Conservation (phyloP, 2,797 vertebrate species). For the Coracias cyanogaster region DNA sequence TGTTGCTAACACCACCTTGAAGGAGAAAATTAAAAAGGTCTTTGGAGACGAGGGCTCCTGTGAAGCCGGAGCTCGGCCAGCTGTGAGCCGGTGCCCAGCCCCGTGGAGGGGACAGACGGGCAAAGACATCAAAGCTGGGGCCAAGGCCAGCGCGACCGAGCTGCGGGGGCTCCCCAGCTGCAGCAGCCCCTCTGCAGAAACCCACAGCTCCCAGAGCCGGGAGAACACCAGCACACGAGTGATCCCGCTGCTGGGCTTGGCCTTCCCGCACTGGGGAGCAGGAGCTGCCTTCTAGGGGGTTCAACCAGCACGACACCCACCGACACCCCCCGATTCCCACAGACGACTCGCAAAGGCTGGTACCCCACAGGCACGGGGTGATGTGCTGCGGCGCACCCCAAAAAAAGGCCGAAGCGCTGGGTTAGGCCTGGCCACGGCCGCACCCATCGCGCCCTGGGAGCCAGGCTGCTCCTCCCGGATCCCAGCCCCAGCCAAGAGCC, state of each 20-base stretch:
- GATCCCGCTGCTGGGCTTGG: not conserved
- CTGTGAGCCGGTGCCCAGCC: not conserved
- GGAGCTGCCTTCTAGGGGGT: not conserved
- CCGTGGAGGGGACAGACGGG: not conserved
- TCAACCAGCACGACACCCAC: not conserved
- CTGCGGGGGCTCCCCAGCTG: not conserved
- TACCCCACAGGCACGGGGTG: not conserved
- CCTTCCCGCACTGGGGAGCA: not conserved
- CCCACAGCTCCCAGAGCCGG: not conserved
- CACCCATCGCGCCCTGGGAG: not conserved
- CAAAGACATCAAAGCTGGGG: not conserved
- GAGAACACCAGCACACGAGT: not conserved
- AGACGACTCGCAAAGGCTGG: not conserved
- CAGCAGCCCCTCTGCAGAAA: not conserved
- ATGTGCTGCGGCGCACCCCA: rapidly evolving
- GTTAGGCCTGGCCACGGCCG: not conserved
- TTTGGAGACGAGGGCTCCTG: conserved; percentile 30
- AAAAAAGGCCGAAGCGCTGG: not conserved
- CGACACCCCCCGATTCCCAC: not conserved
- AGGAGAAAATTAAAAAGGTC: conserved; percentile 59
- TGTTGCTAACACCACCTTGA: conserved; percentile 56
- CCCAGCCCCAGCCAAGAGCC: not conserved
- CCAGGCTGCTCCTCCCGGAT: not conserved
- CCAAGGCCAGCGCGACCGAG: not conserved
- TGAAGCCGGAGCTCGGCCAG: not conserved